Conservation (phyloP, 2,113 vertebrate genomes). For the Siniperca chuatsi region DNA sequence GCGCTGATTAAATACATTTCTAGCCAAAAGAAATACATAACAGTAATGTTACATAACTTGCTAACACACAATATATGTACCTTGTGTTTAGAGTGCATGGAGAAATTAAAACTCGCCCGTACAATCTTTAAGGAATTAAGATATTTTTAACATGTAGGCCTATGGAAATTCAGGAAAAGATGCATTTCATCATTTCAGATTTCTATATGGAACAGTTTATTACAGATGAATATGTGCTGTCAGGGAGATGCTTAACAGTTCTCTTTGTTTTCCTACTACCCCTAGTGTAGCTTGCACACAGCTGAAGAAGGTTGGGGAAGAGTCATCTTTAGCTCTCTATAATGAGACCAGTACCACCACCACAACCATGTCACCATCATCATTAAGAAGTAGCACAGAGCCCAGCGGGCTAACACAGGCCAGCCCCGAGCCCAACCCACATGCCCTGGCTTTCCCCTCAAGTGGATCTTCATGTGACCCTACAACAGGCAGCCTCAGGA, state of each 20-base stretch:
- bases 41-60: too few relatives aligned
- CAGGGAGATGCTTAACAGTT: slow-evolving; percentile 91
- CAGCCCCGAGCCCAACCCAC: slow-evolving; percentile 86
- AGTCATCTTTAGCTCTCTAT: slow-evolving; percentile 91
- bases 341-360: slow-evolving; percentile 89
- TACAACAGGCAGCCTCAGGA: slow-evolving; percentile 87
- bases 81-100: too few relatives aligned
- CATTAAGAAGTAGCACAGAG: slow-evolving; percentile 87
- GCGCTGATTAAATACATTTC: too few relatives aligned
- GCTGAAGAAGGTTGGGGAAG: slow-evolving; percentile 91
- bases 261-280: slow-evolving; percentile 93
- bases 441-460: slow-evolving; percentile 84
- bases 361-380: slow-evolving; percentile 88
- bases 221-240: slow-evolving; percentile 59
- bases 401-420: slow-evolving; percentile 91
- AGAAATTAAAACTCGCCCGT: too few relatives aligned
- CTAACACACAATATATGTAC: too few relatives aligned
- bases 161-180: not conserved
- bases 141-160: not conserved
- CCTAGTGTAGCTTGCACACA: slow-evolving; percentile 99
- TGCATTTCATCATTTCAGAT: not conserved
- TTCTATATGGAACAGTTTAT: slow-evolving; percentile 5
- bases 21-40: too few relatives aligned
- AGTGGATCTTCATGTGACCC: slow-evolving; percentile 85
- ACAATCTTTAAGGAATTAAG: not conserved